Conservation (phyloP, 2,113 vertebrate genomes). For the Sciurus niger region DNA sequence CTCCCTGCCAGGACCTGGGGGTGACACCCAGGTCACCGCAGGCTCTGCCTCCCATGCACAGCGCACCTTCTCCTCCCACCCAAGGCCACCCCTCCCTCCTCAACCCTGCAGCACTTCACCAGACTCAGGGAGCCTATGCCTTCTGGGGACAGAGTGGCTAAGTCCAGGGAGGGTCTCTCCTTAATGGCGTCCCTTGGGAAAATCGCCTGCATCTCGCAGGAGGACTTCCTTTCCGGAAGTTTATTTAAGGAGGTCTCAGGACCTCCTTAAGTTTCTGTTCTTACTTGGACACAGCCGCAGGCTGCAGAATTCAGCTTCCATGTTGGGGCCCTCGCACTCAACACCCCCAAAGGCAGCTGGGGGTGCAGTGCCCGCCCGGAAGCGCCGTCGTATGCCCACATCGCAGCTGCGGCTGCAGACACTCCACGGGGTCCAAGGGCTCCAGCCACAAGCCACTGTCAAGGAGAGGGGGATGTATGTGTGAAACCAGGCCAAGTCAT, state of each 20-base stretch:
- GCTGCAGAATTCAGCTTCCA: constrained; percentile 93
- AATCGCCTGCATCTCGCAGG: neutral
- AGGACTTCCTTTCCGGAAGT: neutral
- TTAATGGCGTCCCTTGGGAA: neutral
- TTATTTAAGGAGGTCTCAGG: neutral
- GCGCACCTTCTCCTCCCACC: neutral
- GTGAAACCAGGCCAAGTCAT: neutral
- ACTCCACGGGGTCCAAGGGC: constrained; percentile 93
- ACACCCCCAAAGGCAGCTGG: constrained; percentile 88
- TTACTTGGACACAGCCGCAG: constrained; percentile 90
- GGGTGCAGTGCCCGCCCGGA: constrained; percentile 90
- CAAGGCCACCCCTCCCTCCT: neutral
- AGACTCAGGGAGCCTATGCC: neutral
- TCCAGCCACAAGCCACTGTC: constrained; percentile 94
- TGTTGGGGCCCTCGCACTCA: constrained; percentile 88
- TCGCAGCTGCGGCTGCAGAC: constrained; percentile 93
- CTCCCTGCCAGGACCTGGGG: constrained; percentile 84
- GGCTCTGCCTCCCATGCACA: neutral
- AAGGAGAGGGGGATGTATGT: accelerated
- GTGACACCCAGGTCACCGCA: too few relatives aligned
- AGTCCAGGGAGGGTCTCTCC: neutral
- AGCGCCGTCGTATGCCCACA: constrained; percentile 91
- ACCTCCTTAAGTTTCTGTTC: neutral
- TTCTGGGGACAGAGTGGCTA: neutral
- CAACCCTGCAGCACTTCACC: neutral